Conservation (phyloP, 1,140 invertebrate genomes). For the Drosophila saltans region DNA sequence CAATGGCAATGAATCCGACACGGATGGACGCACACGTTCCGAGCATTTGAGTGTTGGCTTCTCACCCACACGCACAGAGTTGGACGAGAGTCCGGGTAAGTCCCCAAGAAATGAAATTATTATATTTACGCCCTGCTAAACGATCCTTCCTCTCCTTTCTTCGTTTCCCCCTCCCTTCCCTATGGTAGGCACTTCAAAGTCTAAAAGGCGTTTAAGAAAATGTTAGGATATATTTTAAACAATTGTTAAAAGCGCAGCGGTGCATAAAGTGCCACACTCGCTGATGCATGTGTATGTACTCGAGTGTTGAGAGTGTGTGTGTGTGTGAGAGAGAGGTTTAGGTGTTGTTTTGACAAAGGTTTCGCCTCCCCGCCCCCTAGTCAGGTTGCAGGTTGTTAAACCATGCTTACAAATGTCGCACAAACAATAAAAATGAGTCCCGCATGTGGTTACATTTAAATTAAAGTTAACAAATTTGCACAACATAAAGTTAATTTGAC, state of each 20-base stretch:
- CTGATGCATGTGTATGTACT: constrained; percentile 45
- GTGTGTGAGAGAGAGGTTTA: constrained; percentile 22
- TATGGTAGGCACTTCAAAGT: constrained; percentile 38
- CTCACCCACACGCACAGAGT: constrained; percentile 80
- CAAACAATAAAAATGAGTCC: constrained; percentile 4
- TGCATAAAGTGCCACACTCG: constrained; percentile 77
- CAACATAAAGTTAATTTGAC: constrained; percentile 26
- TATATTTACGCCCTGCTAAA: constrained; percentile 41
- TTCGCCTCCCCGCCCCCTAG: constrained; percentile 37
- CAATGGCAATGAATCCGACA: constrained; percentile 83
- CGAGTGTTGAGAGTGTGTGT: constrained; percentile 27
- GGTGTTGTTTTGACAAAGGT: constrained; percentile 63
- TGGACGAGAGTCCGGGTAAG: constrained; percentile 83
- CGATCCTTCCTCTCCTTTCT: not conserved
- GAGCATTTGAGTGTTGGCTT: constrained; percentile 80
- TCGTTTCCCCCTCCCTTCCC: not conserved
- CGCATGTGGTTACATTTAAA: constrained; percentile 20
- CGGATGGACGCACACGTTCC: constrained; percentile 78
- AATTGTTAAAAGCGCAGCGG: constrained; percentile 70
- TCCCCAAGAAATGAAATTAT: constrained; percentile 42
- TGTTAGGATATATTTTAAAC: constrained; percentile 53
- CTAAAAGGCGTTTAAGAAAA: constrained; percentile 40
- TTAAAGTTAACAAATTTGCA: constrained; percentile 37
- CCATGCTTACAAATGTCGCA: constrained; percentile 41
- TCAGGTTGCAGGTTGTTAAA: constrained; percentile 53